These are phyloP conservation scores for Catocala fraxini DNA, from an alignment of 2,888 invertebrate species.

Conservation along the genomic window DNA sequence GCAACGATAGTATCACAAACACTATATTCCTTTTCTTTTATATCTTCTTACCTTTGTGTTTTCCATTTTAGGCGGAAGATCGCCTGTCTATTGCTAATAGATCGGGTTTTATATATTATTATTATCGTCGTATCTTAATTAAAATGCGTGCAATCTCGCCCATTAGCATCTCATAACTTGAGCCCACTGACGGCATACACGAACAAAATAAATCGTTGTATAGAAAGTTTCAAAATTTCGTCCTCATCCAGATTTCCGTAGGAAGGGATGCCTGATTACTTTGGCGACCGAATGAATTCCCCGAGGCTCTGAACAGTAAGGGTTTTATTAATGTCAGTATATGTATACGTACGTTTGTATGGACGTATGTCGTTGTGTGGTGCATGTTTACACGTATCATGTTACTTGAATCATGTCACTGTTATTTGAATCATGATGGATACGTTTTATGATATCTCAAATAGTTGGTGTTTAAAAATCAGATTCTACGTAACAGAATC, in stretches of 20 bases:
- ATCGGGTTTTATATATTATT: too few relatives aligned
- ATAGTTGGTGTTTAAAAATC: too few relatives aligned
- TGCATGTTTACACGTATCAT: not conserved
- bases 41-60: too few relatives aligned
- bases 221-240: slow-evolving; percentile 52
- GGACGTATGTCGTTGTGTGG: slow-evolving; percentile 1
- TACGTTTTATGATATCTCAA: not conserved
- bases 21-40: too few relatives aligned
- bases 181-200: slow-evolving; percentile 32
- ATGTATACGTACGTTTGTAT: not conserved
- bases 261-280: slow-evolving; percentile 49
- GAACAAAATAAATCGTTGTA: slow-evolving; percentile 47
- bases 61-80: too few relatives aligned
- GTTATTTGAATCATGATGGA: slow-evolving; percentile 9
- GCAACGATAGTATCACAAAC: too few relatives aligned
- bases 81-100: too few relatives aligned
- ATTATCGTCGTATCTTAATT: too few relatives aligned
- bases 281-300: slow-evolving; percentile 48
- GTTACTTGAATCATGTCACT: slow-evolving; percentile 6
- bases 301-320: slow-evolving; percentile 43
- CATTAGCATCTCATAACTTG: slow-evolving; percentile 27
- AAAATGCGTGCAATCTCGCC: not conserved
- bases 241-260: slow-evolving; percentile 48
- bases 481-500: not conserved
- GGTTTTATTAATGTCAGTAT: slow-evolving; percentile 44